Conservation (phyloP, 2,797 vertebrate genomes). For the Ctenosaura bakeri region DNA sequence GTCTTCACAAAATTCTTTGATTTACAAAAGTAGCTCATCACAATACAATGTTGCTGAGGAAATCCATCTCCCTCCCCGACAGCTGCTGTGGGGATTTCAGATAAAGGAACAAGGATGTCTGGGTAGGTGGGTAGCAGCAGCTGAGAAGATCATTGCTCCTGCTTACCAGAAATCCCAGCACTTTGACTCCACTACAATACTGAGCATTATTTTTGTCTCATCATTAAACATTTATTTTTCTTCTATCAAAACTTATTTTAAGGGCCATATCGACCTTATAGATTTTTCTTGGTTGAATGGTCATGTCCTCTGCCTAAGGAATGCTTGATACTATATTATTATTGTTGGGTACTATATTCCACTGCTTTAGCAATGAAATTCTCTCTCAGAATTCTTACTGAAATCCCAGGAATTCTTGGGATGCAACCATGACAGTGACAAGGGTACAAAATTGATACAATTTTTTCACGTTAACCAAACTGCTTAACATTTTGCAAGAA, state of each 20-base stretch:
- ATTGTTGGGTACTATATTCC: not conserved
- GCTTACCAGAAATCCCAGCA: no score
- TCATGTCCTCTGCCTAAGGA: not conserved
- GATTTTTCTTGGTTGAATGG: not conserved
- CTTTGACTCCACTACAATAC: not conserved
- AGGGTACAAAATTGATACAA: constrained; percentile 27
- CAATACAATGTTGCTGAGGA: no score
- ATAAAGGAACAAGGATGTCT: not conserved
- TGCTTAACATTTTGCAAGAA: not conserved
- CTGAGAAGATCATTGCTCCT: no score
- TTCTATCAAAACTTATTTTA: not conserved
- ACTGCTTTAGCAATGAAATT: not conserved
- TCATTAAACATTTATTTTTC: not conserved
- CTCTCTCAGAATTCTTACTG: not conserved
- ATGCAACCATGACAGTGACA: not conserved
- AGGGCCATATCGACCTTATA: not conserved
- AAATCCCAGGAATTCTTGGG: not conserved
- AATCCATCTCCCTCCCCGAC: not conserved
- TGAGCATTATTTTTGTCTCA: not conserved
- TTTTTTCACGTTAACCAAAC: not conserved
- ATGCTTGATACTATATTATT: no score
- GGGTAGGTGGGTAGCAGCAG: not conserved
- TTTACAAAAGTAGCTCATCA: no score
- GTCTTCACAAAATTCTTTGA: no score
- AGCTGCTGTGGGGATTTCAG: not conserved